phyloP scores from a whole-genome alignment of 2,797 vertebrate species.

The Erithacus rubecula region DNA sequence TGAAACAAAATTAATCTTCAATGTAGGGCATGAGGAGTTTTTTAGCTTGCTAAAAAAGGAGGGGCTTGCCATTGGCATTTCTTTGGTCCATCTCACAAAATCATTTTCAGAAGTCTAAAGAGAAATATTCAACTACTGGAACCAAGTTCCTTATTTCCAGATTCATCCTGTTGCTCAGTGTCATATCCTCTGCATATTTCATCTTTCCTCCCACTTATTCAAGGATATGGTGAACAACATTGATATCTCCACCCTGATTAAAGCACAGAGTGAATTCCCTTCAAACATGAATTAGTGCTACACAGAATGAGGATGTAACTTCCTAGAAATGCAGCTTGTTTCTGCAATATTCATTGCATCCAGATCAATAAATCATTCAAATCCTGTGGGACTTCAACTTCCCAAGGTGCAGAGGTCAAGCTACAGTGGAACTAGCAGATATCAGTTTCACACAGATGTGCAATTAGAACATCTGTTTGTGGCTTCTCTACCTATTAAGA shows the following conservation, averaged over 20 bases:
- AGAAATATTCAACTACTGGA: neutral
- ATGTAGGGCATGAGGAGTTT: accelerated
- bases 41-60: neutral
- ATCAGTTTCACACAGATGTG: slow-evolving; percentile 66
- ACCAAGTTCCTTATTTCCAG: neutral
- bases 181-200: neutral
- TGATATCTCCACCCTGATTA: neutral
- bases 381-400: slow-evolving; percentile 56
- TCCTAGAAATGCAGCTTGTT: slow-evolving; percentile 55
- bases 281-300: slow-evolving; percentile 26
- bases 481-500: slow-evolving; percentile 67
- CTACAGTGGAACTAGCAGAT: slow-evolving; percentile 64
- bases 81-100: neutral
- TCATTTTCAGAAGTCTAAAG: neutral
- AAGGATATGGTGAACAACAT: neutral
- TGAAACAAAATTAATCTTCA: neutral
- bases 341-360: slow-evolving; percentile 64
- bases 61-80: neutral
- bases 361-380: slow-evolving; percentile 74
- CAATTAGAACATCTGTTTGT: slow-evolving; percentile 74
- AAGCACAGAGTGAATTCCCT: neutral
- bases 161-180: neutral
- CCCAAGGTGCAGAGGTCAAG: slow-evolving; percentile 69
- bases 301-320: slow-evolving; percentile 49
- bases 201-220: neutral